Conservation (phyloP, 1,140 invertebrate species). For the Phymastichus coffea region DNA sequence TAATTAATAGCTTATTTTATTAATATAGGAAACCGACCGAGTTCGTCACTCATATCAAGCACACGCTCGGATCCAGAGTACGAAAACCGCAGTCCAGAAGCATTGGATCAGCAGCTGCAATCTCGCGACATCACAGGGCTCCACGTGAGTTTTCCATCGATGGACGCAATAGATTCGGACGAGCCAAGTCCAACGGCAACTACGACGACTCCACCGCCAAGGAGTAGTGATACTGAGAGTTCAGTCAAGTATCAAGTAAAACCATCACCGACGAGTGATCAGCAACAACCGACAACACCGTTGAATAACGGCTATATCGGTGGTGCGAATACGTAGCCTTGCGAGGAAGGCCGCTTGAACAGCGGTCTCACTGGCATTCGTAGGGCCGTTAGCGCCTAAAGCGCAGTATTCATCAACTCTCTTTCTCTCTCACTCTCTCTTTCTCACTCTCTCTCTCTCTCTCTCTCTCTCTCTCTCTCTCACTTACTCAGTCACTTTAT, state of each 20-base stretch:
- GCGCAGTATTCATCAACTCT: background rate
- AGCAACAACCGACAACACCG: constrained; percentile 28
- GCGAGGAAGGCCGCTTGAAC: constrained; percentile 14
- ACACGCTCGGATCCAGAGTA: constrained; percentile 42
- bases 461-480: background rate
- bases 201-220: background rate
- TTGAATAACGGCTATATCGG: constrained; percentile 52
- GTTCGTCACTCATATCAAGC: constrained; percentile 23
- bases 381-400: constrained; percentile 24
- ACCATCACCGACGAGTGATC: background rate
- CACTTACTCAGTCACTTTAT: background rate
- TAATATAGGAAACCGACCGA: constrained; percentile 38
- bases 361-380: constrained; percentile 18
- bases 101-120: constrained; percentile 31
- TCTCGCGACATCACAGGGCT: background rate
- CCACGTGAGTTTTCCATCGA: constrained; percentile 38
- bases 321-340: constrained; percentile 45
- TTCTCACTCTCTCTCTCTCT: too few relatives aligned
- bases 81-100: constrained; percentile 48
- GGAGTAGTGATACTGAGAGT: too few relatives aligned
- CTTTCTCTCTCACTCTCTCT: too few relatives aligned
- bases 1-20: too few relatives aligned
- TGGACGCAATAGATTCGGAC: constrained; percentile 36
- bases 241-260: constrained; percentile 30
- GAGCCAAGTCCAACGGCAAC: background rate